Evolutionary conservation across 2,113 vertebrate species (phyloP).

Genomic region (Elanoides forficatus): DNA sequence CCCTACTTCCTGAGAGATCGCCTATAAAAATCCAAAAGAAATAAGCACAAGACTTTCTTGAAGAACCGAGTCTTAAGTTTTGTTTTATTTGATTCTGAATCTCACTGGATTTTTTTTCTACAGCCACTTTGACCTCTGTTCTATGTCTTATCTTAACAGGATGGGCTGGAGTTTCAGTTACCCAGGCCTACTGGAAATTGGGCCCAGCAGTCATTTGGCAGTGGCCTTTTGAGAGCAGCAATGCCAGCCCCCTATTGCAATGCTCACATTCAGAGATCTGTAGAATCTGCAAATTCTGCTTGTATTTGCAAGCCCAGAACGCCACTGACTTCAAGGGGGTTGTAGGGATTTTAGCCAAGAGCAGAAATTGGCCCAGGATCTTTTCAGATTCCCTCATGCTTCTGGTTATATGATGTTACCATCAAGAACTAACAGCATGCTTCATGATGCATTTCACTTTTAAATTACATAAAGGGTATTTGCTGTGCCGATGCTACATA

Average conservation of each 20-base stretch:
- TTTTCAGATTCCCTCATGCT: constrained; percentile 4
- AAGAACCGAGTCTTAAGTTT: background rate
- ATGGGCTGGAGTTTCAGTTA: background rate
- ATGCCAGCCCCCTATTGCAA: background rate
- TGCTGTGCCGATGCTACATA: constrained; percentile 2
- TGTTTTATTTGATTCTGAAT: background rate
- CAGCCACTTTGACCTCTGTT: background rate
- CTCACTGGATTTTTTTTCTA: background rate
- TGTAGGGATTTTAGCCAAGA: constrained; percentile 36
- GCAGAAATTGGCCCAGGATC: background rate
- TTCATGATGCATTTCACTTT: constrained; percentile 34
- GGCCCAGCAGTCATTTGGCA: constrained; percentile 26
- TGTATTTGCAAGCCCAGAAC: background rate
- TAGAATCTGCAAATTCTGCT: constrained; percentile 5
- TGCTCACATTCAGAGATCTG: background rate
- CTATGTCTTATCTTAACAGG: background rate
- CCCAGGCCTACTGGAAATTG: background rate
- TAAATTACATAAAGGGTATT: constrained; percentile 39
- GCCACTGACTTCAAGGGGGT: constrained; percentile 2
- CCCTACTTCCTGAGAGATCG: background rate
- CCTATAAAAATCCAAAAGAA: background rate
- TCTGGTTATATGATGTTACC: constrained; percentile 23
- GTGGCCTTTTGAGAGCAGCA: background rate
- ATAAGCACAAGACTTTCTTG: background rate
- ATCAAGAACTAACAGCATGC: constrained; percentile 3